phyloP scores from a whole-genome alignment of 2,797 vertebrate species.

The Merluccius polli region DNA sequence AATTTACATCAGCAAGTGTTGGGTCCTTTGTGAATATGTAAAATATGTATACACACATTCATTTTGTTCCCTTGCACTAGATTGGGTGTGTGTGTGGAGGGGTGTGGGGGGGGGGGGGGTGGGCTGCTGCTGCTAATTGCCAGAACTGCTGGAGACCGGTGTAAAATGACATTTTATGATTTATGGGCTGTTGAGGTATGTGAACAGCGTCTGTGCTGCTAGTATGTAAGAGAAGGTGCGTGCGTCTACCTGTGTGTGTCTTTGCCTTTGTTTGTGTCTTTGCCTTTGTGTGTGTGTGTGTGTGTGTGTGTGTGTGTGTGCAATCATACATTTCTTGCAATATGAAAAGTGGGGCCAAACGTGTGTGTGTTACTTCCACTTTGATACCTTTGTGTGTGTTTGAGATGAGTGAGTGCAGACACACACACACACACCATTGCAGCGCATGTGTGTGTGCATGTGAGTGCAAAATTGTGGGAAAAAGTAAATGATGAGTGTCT shows the following conservation, averaged over 20 bases:
- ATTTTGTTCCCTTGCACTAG: slow-evolving; percentile 30
- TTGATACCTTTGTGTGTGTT: slow-evolving; percentile 4
- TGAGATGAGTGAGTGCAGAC: slow-evolving; percentile 7
- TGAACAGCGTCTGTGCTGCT: slow-evolving; percentile 15
- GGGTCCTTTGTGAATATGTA: slow-evolving; percentile 14
- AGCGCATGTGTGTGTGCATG: not conserved
- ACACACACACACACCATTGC: slow-evolving; percentile 2
- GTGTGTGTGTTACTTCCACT: not conserved
- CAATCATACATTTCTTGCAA: no score
- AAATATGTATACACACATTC: slow-evolving; percentile 12
- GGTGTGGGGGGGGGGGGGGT: slow-evolving; percentile 11
- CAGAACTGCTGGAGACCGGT: slow-evolving; percentile 30
- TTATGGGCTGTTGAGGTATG: slow-evolving; percentile 32
- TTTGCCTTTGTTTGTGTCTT: not conserved
- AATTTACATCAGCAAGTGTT: slow-evolving; percentile 9
- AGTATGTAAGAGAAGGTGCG: not conserved
- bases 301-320: not conserved
- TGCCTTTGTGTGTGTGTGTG: not conserved
- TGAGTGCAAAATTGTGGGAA: not conserved
- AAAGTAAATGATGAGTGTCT: not conserved
- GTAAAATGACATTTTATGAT: slow-evolving; percentile 36
- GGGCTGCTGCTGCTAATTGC: slow-evolving; percentile 35
- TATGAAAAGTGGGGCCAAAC: not conserved
- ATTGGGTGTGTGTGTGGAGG: slow-evolving; percentile 4
- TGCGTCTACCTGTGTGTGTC: not conserved